Evolutionary conservation across 2,797 vertebrate genomes (phyloP), one percentile per base, ranked within the genome.

Genomic region (Chanos chanos): DNA sequence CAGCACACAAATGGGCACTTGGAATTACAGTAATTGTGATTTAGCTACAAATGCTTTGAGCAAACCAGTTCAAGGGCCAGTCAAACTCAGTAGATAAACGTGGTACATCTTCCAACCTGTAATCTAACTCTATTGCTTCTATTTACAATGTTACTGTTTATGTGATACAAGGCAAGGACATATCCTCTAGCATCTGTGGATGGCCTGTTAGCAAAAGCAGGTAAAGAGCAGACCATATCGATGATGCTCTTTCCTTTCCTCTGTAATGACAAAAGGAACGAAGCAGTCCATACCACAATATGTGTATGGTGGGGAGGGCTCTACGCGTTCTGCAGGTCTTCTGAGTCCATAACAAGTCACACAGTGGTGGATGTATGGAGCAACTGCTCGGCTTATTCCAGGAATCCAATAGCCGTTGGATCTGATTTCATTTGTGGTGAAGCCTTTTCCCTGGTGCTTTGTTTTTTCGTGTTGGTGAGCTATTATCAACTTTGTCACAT

Each of bases 361-460:
- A 58, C 69, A 71, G 9, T 66, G 50, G 2, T 18, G 43, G 8
- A 65, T 37, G 13, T 33, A 61, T 16, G 56, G 51, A 4, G 57
- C n/a, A 4, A 61, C 50, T 1, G 57, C 24, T 47, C 57, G 31
- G 45, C 37, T 66, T 33, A 71, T 56, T 1, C 61, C 12, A 3
- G 41, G 43, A 4, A 64, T 48, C 61, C 52, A 64, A n/a, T n/a
- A n/a, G n/a, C n/a, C n/a, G n/a, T n/a, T n/a, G n/a, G n/a, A n/a
- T n/a, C n/a, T n/a, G n/a, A 65, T 61, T 27, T 56, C 5, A 18
- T 65, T 70, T 10, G 6, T 24, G 1, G 33, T 66, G 3, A 71
- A 18, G 5, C 69, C 47, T 25, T 71, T 67, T 1, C 61, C 57
- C 53, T 70, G 66, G 15, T 73, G 66, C 22, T n/a, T n/a, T n/a